Evolutionary conservation across 1,140 invertebrate genomes (phyloP).

Genomic region (Mamestra configurata): DNA sequence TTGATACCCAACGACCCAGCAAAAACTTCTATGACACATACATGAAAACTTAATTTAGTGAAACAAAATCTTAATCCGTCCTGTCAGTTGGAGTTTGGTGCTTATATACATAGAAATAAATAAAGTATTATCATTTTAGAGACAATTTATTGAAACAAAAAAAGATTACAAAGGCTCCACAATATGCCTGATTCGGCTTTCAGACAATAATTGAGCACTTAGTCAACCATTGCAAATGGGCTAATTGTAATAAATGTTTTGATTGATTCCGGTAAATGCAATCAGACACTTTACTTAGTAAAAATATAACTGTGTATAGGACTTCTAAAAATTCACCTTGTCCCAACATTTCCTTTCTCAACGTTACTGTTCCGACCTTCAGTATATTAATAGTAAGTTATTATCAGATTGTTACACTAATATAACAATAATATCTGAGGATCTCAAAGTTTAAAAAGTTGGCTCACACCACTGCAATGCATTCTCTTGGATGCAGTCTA

Average conservation of each 20-base stretch:
- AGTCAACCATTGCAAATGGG: too few species aligned
- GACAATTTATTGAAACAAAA: too few species aligned
- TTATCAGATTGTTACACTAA: slow-evolving; percentile 33
- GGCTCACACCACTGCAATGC: slow-evolving; percentile 2
- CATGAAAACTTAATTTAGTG: too few species aligned
- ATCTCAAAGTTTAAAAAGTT: slow-evolving; percentile 19
- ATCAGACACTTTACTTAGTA: neutral
- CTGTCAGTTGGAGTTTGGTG: too few species aligned
- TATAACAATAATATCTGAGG: slow-evolving; percentile 36
- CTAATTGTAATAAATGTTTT: too few species aligned
- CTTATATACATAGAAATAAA: too few species aligned
- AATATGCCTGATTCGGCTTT: too few species aligned
- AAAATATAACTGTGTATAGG: neutral
- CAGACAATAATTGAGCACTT: too few species aligned
- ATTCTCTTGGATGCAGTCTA: neutral
- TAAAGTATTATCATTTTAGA: too few species aligned
- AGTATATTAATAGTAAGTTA: slow-evolving; percentile 13
- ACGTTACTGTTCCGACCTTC: slow-evolving; percentile 11
- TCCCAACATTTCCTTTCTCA: slow-evolving; percentile 19
- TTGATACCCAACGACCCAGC: neutral
- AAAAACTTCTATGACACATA: neutral
- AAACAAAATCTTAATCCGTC: too few species aligned
- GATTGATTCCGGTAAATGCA: neutral
- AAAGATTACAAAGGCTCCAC: too few species aligned
- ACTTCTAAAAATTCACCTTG: slow-evolving; percentile 3